Evolutionary conservation across 2,797 vertebrate species (phyloP), one percentile per base, ranked within the genome.

Genomic region (Myioborus melanocephalus): DNA sequence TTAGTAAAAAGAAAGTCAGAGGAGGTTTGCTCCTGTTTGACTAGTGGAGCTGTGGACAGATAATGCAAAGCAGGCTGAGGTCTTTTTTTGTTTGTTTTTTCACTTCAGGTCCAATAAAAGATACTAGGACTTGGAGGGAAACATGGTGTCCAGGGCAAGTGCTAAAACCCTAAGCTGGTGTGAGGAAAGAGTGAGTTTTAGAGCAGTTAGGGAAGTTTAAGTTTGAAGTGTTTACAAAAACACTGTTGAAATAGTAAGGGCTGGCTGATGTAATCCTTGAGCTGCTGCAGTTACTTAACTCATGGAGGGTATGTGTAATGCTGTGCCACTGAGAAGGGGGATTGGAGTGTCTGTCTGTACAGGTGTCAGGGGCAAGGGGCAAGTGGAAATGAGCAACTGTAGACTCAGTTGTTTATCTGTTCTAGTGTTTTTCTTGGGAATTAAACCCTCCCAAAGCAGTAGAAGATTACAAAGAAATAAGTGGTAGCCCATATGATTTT

Each of bases 251-350:
- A 71, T 46, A 20, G 30, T 66, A 35, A 43, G 68, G 87, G 59
- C 35, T 89, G 61, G 61, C 63, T 95, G 83, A 81, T 91, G 79
- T 88, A 94, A 94, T 83, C 57, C 43, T 65, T 75, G 79, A 86
- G 65, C 73, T 93, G 64, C 68, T 91, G 68, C 60, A 70, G 52
- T 77, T 81, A n/a, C 41, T 87, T 69, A 77, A 39, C 76, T 87
- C 59, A 0, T 9, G 41, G 64, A 80, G 37, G 17, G 47, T 60
- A 9, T 2, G 2, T 64, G 56, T 90, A 85, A 49, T 53, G 28
- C 47, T 63, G 59, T 69, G 49, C 32, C 14, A 15, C 60, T 55
- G 43, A 64, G 71, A 56, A 56, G 34, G 76, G 26, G 7, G 37
- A 26, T 60, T 84, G 14, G 5, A 28, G 17, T 70, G 44, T 52